A percentile compares a stretch with the other conserved stretches of the same genome.
These are phyloP conservation scores for Orycteropus afer DNA, from an alignment of 2,113 vertebrate species.

Conservation along the genomic window DNA sequence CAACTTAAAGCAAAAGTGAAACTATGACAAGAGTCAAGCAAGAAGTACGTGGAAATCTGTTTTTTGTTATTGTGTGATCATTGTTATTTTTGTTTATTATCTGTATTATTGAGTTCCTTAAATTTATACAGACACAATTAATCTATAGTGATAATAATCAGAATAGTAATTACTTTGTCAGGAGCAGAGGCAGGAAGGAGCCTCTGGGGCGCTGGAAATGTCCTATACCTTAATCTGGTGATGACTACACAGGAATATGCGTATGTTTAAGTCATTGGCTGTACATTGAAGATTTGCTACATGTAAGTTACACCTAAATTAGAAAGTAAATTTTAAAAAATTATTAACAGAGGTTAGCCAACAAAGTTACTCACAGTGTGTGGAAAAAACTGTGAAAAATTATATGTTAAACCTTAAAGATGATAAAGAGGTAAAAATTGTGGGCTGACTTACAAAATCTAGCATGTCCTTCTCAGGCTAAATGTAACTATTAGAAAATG, in stretches of 20 bases:
- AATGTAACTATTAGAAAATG: neutral
- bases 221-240: neutral
- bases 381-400: neutral
- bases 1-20: neutral
- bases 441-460: neutral
- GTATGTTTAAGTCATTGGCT: neutral
- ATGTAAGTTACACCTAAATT: neutral
- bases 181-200: too few relatives aligned
- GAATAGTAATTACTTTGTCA: neutral
- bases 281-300: neutral
- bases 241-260: neutral
- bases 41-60: neutral
- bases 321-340: neutral
- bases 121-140: neutral
- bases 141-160: neutral
- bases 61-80: neutral
- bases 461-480: neutral
- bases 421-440: neutral
- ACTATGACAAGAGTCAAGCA: neutral
- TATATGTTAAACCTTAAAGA: neutral
- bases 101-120: neutral
- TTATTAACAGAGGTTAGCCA: neutral
- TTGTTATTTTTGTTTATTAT: neutral
- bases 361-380: slow-evolving; percentile 5
- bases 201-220: neutral